A percentile compares a stretch with the other conserved stretches of the same genome.
Evolutionary conservation across 2,888 invertebrate species (phyloP).

Genomic region (Amblyjoppa proteus): DNA sequence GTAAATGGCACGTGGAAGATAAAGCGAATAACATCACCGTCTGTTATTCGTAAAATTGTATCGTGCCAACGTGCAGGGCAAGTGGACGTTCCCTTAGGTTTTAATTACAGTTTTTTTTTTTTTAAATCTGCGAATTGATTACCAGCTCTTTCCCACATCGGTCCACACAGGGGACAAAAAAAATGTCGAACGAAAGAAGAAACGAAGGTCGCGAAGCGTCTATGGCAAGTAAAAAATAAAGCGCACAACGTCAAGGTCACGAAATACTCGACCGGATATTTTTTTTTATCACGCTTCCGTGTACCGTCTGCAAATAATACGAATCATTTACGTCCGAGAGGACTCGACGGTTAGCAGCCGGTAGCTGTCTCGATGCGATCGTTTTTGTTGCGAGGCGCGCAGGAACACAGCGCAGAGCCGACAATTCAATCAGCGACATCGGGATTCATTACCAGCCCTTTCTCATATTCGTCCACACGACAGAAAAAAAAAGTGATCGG

Average conservation of each 20-base stretch:
- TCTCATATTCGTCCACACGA: neutral
- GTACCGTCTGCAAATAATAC: neutral
- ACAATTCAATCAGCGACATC: constrained; percentile 1
- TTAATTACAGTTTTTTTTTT: too few species aligned
- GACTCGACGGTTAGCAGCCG: neutral
- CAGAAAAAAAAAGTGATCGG: neutral
- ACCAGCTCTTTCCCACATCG: too few species aligned
- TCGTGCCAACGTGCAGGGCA: too few species aligned
- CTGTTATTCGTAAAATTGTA: too few species aligned
- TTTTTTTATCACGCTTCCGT: neutral
- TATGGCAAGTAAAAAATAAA: too few species aligned
- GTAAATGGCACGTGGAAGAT: too few species aligned
- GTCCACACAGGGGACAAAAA: neutral
- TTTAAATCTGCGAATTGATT: too few species aligned
- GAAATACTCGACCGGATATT: too few species aligned
- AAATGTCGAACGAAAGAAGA: neutral
- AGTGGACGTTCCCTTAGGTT: too few species aligned
- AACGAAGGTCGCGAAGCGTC: neutral
- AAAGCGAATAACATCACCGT: too few species aligned
- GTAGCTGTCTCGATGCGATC: neutral
- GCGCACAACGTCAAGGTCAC: neutral
- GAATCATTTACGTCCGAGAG: neutral
- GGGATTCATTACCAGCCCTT: neutral
- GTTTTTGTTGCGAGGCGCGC: neutral
- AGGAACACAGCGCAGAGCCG: neutral